A percentile compares a stretch with the other conserved stretches of the same genome.
Conservation (phyloP, 2,113 vertebrate species). For the Panthera tigris region DNA sequence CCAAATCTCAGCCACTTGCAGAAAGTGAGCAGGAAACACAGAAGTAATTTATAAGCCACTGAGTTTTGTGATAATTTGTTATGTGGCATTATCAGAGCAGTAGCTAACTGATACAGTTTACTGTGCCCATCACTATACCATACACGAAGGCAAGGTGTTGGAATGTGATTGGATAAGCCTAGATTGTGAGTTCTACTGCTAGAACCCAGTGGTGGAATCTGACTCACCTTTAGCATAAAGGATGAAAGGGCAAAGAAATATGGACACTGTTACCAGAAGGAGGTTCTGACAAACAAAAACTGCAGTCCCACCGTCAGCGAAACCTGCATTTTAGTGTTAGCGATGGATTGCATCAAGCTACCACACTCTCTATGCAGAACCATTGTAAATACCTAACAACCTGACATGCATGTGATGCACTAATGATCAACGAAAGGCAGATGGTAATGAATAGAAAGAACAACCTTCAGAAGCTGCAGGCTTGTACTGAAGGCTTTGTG, state of each 20-base stretch:
- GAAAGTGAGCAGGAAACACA: constrained; percentile 14
- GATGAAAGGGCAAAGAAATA: not conserved
- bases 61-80: not conserved
- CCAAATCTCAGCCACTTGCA: not conserved
- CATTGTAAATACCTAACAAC: not conserved
- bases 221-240: not conserved
- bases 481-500: not conserved
- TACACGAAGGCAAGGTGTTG: not conserved
- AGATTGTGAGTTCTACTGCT: not conserved
- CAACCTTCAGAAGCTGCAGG: not conserved
- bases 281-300: not conserved
- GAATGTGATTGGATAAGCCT: not conserved
- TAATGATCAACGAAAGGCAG: not conserved
- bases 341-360: not conserved
- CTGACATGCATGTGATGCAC: not conserved
- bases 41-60: constrained; percentile 3
- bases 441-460: not conserved
- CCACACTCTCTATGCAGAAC: not conserved
- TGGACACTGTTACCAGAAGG: not conserved
- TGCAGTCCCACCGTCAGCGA: not conserved
- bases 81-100: not conserved
- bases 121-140: not conserved
- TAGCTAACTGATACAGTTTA: not conserved
- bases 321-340: not conserved
- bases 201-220: not conserved